Percentiles rank a stretch among this genome's conserved stretches.
These are phyloP conservation scores for Anthopleura xanthogrammica DNA, from an alignment of 92 coral and sea anemone species.

Conservation along the genomic window DNA sequence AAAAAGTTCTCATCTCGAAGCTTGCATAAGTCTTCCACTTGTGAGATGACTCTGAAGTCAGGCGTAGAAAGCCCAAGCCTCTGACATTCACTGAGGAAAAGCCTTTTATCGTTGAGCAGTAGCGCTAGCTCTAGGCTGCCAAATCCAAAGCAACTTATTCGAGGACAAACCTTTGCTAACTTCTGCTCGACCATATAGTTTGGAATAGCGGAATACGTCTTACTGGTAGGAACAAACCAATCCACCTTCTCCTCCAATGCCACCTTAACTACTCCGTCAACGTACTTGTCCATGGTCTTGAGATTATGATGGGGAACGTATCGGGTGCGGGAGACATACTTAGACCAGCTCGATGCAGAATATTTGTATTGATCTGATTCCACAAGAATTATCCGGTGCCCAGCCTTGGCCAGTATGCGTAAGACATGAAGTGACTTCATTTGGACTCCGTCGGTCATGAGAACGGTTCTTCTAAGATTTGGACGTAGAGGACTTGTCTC, in stretches of 20 bases:
- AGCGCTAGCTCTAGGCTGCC: constrained; percentile 36
- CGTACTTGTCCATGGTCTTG: constrained; percentile 19
- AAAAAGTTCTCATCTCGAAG: constrained; percentile 28
- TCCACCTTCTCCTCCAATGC: constrained; percentile 46
- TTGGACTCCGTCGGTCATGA: constrained; percentile 30
- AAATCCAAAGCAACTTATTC: constrained; percentile 44
- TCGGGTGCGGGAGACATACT: constrained; percentile 29
- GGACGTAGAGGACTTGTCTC: neutral
- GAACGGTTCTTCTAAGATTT: constrained; percentile 37
- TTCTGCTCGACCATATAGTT: constrained; percentile 39
- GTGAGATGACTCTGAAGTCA: constrained; percentile 20
- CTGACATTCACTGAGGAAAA: constrained; percentile 33
- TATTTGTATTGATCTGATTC: constrained; percentile 38
- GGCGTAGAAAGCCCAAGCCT: constrained; percentile 37
- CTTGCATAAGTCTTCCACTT: constrained; percentile 26
- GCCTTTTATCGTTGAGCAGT: constrained; percentile 39
- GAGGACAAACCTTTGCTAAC: constrained; percentile 32
- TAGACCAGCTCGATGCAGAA: constrained; percentile 51
- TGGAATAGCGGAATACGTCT: constrained; percentile 27
- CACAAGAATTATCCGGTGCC: constrained; percentile 48
- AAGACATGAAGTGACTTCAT: constrained; percentile 43
- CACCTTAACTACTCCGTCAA: constrained; percentile 36
- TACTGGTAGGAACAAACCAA: constrained; percentile 59
- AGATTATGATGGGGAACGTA: constrained; percentile 38
- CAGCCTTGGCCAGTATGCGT: constrained; percentile 43